Percentiles rank a stretch among this genome's conserved stretches.
Conservation (phyloP, 2,113 vertebrate species). For the Antigone vipio region DNA sequence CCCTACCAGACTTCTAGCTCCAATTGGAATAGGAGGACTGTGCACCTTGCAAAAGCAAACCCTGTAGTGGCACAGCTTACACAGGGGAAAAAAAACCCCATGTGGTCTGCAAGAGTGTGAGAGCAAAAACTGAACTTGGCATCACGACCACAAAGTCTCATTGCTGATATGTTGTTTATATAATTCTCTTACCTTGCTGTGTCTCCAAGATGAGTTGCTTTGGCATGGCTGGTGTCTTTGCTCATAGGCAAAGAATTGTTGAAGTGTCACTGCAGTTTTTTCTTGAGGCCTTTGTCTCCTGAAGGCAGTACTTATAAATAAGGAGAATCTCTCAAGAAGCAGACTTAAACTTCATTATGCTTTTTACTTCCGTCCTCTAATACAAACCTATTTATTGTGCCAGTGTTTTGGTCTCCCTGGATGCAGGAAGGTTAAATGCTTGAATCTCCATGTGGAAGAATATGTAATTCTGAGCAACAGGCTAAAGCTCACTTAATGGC, state of each 20-base stretch:
- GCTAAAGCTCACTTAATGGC: slow-evolving; percentile 33
- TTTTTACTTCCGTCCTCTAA: background rate
- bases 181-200: background rate
- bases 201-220: background rate
- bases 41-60: background rate
- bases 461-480: slow-evolving; percentile 41
- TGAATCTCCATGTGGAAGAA: slow-evolving; percentile 5
- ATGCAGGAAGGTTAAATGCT: background rate
- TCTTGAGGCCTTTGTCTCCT: background rate
- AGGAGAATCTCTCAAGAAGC: background rate
- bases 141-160: background rate
- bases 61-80: background rate
- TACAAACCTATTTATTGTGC: background rate
- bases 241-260: background rate
- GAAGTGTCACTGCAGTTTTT: background rate
- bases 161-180: background rate
- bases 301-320: background rate
- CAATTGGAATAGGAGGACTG: background rate
- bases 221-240: background rate
- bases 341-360: background rate
- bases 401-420: background rate
- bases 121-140: background rate
- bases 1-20: background rate
- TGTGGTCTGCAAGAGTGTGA: background rate
- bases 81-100: background rate